Conservation (phyloP, 2,113 vertebrate species). For the Capreolus pygargus region DNA sequence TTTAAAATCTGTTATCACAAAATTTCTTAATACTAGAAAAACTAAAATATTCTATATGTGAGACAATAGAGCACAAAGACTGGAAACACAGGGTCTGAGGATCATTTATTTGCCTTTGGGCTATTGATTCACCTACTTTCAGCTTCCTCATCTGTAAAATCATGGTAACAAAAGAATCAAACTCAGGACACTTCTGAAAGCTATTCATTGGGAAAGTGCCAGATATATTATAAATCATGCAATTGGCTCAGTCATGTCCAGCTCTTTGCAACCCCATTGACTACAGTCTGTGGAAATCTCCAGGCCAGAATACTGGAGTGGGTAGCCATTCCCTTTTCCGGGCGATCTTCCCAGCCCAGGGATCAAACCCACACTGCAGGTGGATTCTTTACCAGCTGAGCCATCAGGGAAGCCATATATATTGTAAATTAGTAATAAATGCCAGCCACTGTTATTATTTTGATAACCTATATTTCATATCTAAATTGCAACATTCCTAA, state of each 20-base stretch:
- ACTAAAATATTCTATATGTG: not conserved
- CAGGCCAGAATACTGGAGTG: not conserved
- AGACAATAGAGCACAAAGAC: not conserved
- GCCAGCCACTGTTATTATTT: not conserved
- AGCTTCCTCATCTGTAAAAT: not conserved
- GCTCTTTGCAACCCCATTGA: not conserved
- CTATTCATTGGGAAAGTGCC: not conserved
- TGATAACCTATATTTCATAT: not conserved
- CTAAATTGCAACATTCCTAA: not conserved
- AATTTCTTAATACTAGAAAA: not conserved
- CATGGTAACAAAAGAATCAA: not conserved
- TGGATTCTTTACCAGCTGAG: not conserved
- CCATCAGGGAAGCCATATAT: not conserved
- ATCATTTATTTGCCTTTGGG: not conserved
- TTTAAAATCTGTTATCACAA: not conserved
- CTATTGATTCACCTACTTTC: not conserved
- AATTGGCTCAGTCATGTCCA: not conserved
- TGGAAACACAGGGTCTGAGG: not conserved
- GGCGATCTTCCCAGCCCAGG: not conserved
- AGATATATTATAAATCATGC: not conserved
- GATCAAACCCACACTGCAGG: not conserved
- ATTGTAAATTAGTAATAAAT: not conserved
- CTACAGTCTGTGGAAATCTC: not conserved
- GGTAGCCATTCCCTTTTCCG: not conserved
- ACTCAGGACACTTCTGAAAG: not conserved